phyloP scores from a whole-genome alignment of 2,113 vertebrate species.

The Nothoprocta perdicaria region DNA sequence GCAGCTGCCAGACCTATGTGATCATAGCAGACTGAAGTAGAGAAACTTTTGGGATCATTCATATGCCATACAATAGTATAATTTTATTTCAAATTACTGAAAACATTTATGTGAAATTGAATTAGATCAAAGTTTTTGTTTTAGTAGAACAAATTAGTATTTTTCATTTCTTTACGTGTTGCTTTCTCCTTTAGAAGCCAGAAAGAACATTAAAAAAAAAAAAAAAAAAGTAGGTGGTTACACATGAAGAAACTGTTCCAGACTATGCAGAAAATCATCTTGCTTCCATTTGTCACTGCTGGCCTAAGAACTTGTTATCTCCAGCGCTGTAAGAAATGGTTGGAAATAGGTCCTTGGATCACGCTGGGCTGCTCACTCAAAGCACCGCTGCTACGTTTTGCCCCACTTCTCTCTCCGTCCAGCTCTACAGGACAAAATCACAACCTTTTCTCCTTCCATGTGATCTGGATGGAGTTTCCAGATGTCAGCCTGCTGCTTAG shows the following conservation, averaged over 20 bases:
- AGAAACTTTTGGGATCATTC: background rate
- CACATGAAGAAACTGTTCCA: background rate
- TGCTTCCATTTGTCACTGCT: background rate
- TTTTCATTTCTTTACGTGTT: background rate
- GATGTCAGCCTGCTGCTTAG: background rate
- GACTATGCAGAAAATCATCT: background rate
- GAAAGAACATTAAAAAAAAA: background rate
- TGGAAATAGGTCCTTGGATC: background rate
- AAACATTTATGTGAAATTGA: background rate
- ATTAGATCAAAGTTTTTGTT: background rate
- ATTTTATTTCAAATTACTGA: background rate
- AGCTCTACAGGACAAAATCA: background rate
- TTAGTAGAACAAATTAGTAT: background rate
- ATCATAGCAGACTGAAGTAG: background rate
- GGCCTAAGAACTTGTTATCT: background rate
- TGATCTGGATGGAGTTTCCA: background rate
- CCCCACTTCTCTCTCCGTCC: background rate
- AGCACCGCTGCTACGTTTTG: constrained; percentile 13
- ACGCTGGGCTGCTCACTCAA: background rate
- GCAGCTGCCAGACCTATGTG: background rate
- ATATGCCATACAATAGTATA: background rate
- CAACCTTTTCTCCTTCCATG: background rate
- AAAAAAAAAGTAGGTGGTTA: background rate
- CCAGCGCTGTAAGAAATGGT: background rate
- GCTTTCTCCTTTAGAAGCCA: background rate